Conservation (phyloP, 2,113 vertebrate species). For the Prunella fulvescens region DNA sequence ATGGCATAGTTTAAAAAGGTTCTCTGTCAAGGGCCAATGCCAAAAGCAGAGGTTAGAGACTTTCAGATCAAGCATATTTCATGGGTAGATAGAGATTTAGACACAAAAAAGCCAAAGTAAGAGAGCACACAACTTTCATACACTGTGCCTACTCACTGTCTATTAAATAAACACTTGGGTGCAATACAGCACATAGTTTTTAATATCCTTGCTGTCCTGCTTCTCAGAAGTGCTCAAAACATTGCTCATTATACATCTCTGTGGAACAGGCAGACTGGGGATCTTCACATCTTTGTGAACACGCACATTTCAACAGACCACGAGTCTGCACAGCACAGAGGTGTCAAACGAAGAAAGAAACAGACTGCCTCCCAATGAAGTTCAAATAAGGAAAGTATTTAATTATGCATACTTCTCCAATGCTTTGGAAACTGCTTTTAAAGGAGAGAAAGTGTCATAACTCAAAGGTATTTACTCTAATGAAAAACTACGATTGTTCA, state of each 20-base stretch:
- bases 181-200: background rate
- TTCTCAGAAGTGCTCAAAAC: background rate
- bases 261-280: background rate
- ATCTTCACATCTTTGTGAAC: background rate
- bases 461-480: constrained; percentile 9
- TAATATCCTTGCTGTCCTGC: background rate
- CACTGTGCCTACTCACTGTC: background rate
- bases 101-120: background rate
- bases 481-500: background rate
- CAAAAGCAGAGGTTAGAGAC: background rate
- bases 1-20: rapidly evolving
- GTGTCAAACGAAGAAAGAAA: background rate
- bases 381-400: background rate
- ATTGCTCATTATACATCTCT: background rate
- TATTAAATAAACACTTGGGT: background rate
- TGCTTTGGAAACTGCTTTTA: background rate
- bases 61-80: background rate
- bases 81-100: background rate
- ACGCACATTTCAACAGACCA: background rate
- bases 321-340: background rate
- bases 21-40: background rate
- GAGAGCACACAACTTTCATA: background rate
- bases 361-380: background rate
- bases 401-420: background rate
- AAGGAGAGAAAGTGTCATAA: background rate